Conservation (phyloP, 2,888 invertebrate genomes). For the Nymphalis c-album region DNA sequence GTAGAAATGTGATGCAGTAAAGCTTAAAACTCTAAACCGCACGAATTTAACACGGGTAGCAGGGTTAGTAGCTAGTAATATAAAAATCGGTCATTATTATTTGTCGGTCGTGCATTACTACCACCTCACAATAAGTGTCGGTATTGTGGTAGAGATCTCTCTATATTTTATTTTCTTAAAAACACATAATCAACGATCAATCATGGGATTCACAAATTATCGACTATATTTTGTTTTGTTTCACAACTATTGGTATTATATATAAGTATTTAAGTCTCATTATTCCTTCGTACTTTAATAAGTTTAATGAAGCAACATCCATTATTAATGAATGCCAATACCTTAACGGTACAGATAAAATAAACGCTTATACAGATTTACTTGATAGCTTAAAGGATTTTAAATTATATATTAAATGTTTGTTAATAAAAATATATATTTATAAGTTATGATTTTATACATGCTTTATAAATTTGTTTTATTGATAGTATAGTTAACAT, state of each 20-base stretch:
- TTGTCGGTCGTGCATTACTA: too few species aligned
- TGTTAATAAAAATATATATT: not conserved
- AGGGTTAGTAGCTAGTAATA: too few species aligned
- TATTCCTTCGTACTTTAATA: conserved; percentile 24
- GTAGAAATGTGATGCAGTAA: too few species aligned
- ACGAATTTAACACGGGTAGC: too few species aligned
- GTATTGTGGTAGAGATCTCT: too few species aligned
- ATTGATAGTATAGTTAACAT: not conserved
- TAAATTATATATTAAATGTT: not conserved
- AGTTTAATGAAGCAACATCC: conserved; percentile 27
- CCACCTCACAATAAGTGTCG: too few species aligned
- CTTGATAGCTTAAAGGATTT: not conserved
- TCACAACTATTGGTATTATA: conserved; percentile 1
- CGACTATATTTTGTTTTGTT: not conserved
- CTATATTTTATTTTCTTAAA: too few species aligned
- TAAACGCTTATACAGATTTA: not conserved
- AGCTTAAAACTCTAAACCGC: too few species aligned
- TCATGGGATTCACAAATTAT: not conserved
- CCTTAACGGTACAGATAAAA: conserved; percentile 23
- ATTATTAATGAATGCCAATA: conserved; percentile 29
- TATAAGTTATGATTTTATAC: not conserved
- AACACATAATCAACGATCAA: too few species aligned
- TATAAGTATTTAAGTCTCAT: conserved; percentile 1
- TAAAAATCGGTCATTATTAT: too few species aligned
- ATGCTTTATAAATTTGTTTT: not conserved